Percentiles rank a stretch among this genome's conserved stretches.
Evolutionary conservation across 2,113 vertebrate species (phyloP).

Genomic region (Bucco capensis): DNA sequence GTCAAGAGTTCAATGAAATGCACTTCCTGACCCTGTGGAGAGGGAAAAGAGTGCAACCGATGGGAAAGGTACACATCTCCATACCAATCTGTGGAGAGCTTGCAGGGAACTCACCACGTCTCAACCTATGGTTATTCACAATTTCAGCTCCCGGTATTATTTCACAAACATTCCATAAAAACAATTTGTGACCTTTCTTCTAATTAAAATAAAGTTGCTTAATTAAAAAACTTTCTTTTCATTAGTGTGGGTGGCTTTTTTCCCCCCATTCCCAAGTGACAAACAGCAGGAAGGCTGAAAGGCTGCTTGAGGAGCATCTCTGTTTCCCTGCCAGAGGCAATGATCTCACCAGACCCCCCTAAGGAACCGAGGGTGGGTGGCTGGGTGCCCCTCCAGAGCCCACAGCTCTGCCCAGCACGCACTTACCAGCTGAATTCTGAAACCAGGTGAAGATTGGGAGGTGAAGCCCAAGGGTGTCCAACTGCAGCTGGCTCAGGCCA

Average conservation of each 20-base stretch:
- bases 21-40: not conserved
- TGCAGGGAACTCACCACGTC: not conserved
- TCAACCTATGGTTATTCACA: not conserved
- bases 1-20: not conserved
- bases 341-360: rapidly evolving
- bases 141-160: not conserved
- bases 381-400: rapidly evolving
- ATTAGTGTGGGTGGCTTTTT: not conserved
- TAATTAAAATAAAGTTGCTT: not conserved
- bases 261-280: not conserved
- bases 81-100: not conserved
- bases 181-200: not conserved
- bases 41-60: not conserved
- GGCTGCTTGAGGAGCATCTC: not conserved
- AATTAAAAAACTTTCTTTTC: not conserved
- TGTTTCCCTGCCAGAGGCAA: not conserved
- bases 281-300: not conserved
- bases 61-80: rapidly evolving
- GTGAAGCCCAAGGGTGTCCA: constrained; percentile 5
- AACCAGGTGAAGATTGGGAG: constrained; percentile 35
- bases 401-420: not conserved
- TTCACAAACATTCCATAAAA: not conserved
- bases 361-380: rapidly evolving
- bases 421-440: constrained; percentile 50
- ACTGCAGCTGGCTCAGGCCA: constrained; percentile 54